phyloP scores from a whole-genome alignment of 2,888 invertebrate genomes.

The Boloria selene region DNA sequence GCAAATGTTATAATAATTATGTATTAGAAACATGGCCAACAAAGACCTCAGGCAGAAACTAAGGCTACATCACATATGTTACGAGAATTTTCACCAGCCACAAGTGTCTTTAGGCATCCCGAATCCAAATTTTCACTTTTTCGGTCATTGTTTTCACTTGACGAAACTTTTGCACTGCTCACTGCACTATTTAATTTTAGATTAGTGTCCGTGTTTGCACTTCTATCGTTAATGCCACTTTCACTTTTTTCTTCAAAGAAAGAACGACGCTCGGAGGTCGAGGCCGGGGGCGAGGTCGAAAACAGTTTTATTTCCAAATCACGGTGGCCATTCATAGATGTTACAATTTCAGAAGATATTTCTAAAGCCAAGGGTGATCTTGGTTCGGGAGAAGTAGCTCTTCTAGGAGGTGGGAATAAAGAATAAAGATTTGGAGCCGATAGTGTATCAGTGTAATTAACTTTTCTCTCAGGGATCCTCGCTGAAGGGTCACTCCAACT shows the following conservation, averaged over 20 bases:
- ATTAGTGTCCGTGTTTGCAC: slow-evolving; percentile 63
- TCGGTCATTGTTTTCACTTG: slow-evolving; percentile 64
- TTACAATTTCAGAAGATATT: slow-evolving; percentile 90
- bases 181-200: slow-evolving; percentile 74
- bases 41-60: slow-evolving; percentile 76
- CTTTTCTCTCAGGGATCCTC: slow-evolving; percentile 68
- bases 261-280: slow-evolving; percentile 71
- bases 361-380: slow-evolving; percentile 81
- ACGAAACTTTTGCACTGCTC: slow-evolving; percentile 64
- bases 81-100: slow-evolving; percentile 63
- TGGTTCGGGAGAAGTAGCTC: slow-evolving; percentile 69
- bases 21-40: slow-evolving; percentile 53
- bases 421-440: slow-evolving; percentile 77
- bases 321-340: slow-evolving; percentile 88
- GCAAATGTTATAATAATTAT: slow-evolving; percentile 54
- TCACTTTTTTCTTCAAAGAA: slow-evolving; percentile 79
- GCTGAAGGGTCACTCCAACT: slow-evolving; percentile 86
- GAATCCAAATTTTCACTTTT: slow-evolving; percentile 68
- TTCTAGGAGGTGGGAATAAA: slow-evolving; percentile 71
- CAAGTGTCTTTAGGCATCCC: slow-evolving; percentile 62
- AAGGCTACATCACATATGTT: slow-evolving; percentile 81
- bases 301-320: slow-evolving; percentile 91
- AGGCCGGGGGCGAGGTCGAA: slow-evolving; percentile 82
- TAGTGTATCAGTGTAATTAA: slow-evolving; percentile 60
- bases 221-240: slow-evolving; percentile 72